Base-by-base conservation (phyloP, 2,113 vertebrate species). In the Nansenia antarctica region DNA sequence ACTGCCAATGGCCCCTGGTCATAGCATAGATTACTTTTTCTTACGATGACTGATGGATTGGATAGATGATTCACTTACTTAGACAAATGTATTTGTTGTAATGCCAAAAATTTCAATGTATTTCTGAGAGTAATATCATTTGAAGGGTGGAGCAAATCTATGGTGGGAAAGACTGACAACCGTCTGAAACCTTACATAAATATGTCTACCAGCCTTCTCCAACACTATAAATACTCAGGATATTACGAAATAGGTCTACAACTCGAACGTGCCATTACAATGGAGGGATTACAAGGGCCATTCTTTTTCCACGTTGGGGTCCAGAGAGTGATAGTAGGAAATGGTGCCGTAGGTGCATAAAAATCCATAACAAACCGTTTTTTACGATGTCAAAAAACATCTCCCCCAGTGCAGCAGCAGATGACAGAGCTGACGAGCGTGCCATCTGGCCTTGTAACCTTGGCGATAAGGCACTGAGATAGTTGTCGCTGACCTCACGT, bases 381-480 rank as follows among this genome's bases (percentile, higher is more conserved):
- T 82, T 72, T 79, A 76, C 6, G 47, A 74, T 61, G 75, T 72
- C 0, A n/a, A 73, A 68, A 77, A 80, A 76, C 57, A 76, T 30
- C 0, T 69, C 67, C 79, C 78, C 62, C 72, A 63, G 53, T 20
- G 81, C 14, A 11, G 12, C 39, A 7, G 18, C 63, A 76, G 76
- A 74, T 76, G 70, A 81, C 67, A 24, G 53, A 72, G 74, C 67
- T 74, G 70, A 82, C 67, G 76, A 80, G 68, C 72, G 32, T 69
- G 62, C 74, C 79, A 80, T 81, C 74, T 85, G 83, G 79, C 65
- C 24, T 65, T 66, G 58, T 82, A 81, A 73, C 26, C 47, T 15
- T 2, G 53, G 70, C 62, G 72, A 85, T 85, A 82, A 71, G 65
- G 65, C 72, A 68, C 65, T 68, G 73, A 61, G 84, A 81, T 77